Base-by-base conservation (phyloP, 2,797 vertebrate genomes). In the Pangasius krempfi region DNA sequence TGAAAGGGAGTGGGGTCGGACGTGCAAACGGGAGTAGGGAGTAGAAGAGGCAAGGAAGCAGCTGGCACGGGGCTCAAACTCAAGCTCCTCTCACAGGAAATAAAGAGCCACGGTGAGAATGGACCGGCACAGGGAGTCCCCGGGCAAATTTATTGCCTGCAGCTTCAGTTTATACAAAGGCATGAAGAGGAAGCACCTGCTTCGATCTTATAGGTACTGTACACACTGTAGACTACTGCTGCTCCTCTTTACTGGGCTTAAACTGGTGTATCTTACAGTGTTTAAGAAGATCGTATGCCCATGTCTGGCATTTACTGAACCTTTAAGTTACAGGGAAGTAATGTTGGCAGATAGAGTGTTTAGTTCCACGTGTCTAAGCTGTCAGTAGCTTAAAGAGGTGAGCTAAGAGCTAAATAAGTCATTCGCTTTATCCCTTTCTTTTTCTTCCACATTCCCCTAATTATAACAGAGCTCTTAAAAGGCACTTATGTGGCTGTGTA, bases 161-260 rank as follows among this genome's bases (percentile, higher is more conserved):
- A 58, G 85, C 33, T 50, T 33, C 52, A 40, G 68, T 4, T 0
- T 87, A 22, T 86, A 56, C 78, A 87, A 58, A 87, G 89, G 88
- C 81, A 89, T 92, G 89, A 92, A 90, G 75, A 89, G 91, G 47
- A 90, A 90, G 47, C 88, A 89, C n/a, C 81, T 92, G n/a, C 91
- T 92, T 9, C 89, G 89, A 50, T 92, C 91, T 72, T 92, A 90
- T 86, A 92, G 91, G 91, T 92, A 92, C 40, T 1, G 58, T 66
- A 62, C 25, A 33, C 5, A 4, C 80, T 14, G 22, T 52, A 44
- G 40, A 60, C 16, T 50, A 22, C 10, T 30, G 12, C 2, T 62
- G 10, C 18, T 10, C 8, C 12, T 70, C 18, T 60, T 27, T 70
- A 27, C 20, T 54, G 72, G 33, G 44, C 5, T 62, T 66, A 22